Evolutionary conservation across 2,888 invertebrate species (phyloP), one percentile per base, ranked within the genome.

Genomic region (Sceliomorpha sp.): DNA sequence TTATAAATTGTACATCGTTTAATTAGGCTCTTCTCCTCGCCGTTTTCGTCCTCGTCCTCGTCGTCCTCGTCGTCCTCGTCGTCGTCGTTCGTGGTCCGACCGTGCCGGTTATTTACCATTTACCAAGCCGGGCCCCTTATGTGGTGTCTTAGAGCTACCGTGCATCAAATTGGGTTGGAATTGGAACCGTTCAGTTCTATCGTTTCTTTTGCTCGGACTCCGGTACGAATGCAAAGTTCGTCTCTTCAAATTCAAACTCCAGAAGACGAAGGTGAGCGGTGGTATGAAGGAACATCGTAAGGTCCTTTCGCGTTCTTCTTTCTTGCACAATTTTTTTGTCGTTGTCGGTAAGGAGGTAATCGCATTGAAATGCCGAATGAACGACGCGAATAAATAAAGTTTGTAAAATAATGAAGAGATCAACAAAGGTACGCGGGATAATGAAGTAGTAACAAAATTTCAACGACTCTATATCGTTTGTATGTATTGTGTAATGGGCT

Each of bases 1-100:
- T 88, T 88, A 88, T 88, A 88, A 88, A 88, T 88, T 87, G 85
- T 86, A 87, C 87, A 88, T 88, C 87, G 86, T 88, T 88, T 87
- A 88, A 87, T 88, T 88, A 88, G 88, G 86, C 83, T 77, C 84
- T 78, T 79, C 78, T 74, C 77, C 75, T 73, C 63, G 64, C 67
- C 63, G 47, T 72, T 68, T 71, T 70, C 59, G 64, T 68, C 48
- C 47, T 58, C 70, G 48, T 27, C 48, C 15, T 17, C 48, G 51
- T 58, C 70, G n/a, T 74, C 77, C 75, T 73, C 63, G 64, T 64
- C 63, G 47, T 72, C 70, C 70, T 70, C 59, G 64, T 68, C 48
- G 51, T 58, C 70, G 48, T 27, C 48, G 24, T 17, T 58, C 70
- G 51, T 42, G 59, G 69, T 69, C 75, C 72, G 66, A 71, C 73